Conservation (phyloP, 2,888 invertebrate species). For the Apotomis turbidana region DNA sequence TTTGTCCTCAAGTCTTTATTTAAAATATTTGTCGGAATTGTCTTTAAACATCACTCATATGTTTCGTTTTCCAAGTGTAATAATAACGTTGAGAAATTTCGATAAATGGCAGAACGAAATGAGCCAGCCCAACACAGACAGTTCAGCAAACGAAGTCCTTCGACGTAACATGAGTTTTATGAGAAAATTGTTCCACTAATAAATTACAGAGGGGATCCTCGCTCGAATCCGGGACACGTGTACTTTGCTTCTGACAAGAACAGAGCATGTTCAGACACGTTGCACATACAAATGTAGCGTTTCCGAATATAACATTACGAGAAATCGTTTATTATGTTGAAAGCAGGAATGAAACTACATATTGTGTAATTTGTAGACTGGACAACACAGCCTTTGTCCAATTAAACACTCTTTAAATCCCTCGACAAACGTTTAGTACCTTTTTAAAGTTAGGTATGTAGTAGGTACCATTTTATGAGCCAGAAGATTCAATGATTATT, state of each 20-base stretch:
- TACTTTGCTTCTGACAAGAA: constrained; percentile 44
- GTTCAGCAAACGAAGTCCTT: constrained; percentile 7
- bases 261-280: constrained; percentile 52
- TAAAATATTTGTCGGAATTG: too few species aligned
- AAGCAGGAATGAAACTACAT: background rate
- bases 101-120: background rate
- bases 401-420: too few species aligned
- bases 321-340: background rate
- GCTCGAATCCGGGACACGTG: constrained; percentile 44
- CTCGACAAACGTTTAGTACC: too few species aligned
- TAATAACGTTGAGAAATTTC: background rate
- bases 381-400: too few species aligned
- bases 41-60: too few species aligned
- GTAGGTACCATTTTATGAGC: too few species aligned
- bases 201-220: constrained; percentile 47
- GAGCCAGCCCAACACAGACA: background rate
- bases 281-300: constrained; percentile 24
- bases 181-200: constrained; percentile 50
- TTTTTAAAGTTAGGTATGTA: too few species aligned
- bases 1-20: too few species aligned
- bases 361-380: background rate
- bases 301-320: constrained; percentile 11
- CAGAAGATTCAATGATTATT: too few species aligned
- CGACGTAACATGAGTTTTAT: constrained; percentile 44
- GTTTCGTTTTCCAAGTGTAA: background rate